Evolutionary conservation across 2,888 invertebrate genomes (phyloP), one percentile per base, ranked within the genome.

Genomic region (Thecophora atra): DNA sequence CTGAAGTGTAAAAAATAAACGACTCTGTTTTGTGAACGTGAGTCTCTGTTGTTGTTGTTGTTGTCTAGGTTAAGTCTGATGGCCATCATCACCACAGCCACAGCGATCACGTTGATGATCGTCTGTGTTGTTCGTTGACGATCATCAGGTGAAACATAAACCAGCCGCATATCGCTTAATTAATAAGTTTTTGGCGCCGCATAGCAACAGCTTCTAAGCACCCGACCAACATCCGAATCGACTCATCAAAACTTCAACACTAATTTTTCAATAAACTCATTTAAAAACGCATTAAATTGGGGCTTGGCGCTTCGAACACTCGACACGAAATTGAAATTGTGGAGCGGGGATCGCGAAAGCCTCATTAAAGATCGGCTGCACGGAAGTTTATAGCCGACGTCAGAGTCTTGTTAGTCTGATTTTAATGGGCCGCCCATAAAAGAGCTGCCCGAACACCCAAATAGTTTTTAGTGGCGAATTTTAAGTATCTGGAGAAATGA

Each of bases 171-270:
- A 70, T 70, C 47, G 63, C 63, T 63, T 62, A 70, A 70, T 70
- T 70, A 70, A 70, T 69, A 69, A 60, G 69, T 70, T 70, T 70
- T 63, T 70, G 70, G 70, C 63, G 69, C 69, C 69, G 69, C 69
- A 51, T 13, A 19, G 69, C 44, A 44, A 69, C 70, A 70, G 62
- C 62, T 51, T 52, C 52, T n/a, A 28, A 37, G 17, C 47, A 47
- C 28, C 44, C 19, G 17, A 28, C 56, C 21, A 56, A 8, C 63
- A 21, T n/a, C 3, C 17, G 44, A 30, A 28, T 28, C 51, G 51
- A 62, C 62, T 70, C 70, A 70, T 70, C 70, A 70, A 63, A 44
- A 19, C 47, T 37, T 63, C 62, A 70, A 63, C 70, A 70, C 70
- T 70, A 70, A 70, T 70, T 52, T 70, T 70, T 70, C 70, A 70